phyloP scores from a whole-genome alignment of 2,888 invertebrate genomes.

The Tribolium freemani region DNA sequence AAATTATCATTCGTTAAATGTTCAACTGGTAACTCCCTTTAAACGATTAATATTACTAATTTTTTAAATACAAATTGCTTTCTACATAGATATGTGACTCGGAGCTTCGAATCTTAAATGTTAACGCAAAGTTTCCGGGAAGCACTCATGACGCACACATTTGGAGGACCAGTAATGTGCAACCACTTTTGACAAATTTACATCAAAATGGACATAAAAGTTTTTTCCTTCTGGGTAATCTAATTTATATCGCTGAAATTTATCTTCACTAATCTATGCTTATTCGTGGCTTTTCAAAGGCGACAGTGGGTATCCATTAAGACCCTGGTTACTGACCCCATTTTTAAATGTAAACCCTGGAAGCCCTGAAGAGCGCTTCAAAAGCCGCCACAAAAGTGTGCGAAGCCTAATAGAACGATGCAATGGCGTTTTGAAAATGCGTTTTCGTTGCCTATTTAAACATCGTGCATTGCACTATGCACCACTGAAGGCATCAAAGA shows the following conservation, averaged over 20 bases:
- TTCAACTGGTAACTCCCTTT: not conserved
- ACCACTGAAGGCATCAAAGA: constrained; percentile 14
- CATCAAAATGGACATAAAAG: not conserved
- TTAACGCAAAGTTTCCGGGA: not conserved
- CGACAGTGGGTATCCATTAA: not conserved
- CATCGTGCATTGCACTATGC: constrained; percentile 49
- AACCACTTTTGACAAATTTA: not conserved
- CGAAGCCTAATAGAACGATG: constrained; percentile 45
- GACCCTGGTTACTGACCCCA: not conserved
- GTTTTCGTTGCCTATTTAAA: constrained; percentile 49
- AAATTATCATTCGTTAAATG: not conserved
- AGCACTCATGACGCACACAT: not conserved
- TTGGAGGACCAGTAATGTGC: not conserved
- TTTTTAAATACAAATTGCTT: no score
- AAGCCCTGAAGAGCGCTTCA: not conserved
- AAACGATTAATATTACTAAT: not conserved
- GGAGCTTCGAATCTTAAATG: not conserved
- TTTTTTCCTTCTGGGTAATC: no score
- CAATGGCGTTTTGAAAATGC: constrained; percentile 46
- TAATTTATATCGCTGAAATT: no score
- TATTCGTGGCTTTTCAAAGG: not conserved
- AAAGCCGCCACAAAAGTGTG: not conserved
- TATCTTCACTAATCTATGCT: no score
- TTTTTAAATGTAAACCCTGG: not conserved
- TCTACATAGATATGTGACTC: not conserved